phyloP scores from a whole-genome alignment of 2,888 invertebrate genomes.

The Poecilus cupreus region DNA sequence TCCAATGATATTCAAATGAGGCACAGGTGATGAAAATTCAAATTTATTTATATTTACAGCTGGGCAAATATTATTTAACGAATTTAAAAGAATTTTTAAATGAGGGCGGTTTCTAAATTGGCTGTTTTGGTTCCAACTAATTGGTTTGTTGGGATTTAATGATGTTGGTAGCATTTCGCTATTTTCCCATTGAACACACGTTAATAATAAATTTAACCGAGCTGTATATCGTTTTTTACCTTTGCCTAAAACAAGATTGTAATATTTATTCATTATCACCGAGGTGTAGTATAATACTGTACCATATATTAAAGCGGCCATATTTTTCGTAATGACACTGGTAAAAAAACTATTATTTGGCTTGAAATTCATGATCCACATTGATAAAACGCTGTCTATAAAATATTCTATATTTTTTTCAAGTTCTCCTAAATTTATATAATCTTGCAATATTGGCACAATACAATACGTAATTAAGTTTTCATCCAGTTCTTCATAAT shows the following conservation, averaged over 20 bases:
- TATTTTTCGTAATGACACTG: conserved; percentile 45
- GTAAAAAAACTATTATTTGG: conserved; percentile 13
- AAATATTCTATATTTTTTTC: conserved; percentile 66
- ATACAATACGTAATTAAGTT: conserved; percentile 66
- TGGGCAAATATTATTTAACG: conserved; percentile 18
- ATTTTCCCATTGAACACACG: conserved; percentile 70
- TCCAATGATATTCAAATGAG: conserved; percentile 70
- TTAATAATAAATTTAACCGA: conserved; percentile 70
- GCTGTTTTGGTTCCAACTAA: conserved; percentile 43
- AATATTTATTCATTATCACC: not conserved
- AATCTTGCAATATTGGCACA: conserved; percentile 63
- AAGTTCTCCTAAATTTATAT: conserved; percentile 63
- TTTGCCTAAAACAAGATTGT: conserved; percentile 66
- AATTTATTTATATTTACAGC: conserved; percentile 20
- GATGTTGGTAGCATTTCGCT: conserved; percentile 66
- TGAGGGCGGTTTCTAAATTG: conserved; percentile 44
- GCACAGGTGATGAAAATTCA: conserved; percentile 63
- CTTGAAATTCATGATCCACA: conserved; percentile 70
- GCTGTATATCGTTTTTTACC: conserved; percentile 62
- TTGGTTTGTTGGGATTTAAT: not conserved
- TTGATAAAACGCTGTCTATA: conserved; percentile 69
- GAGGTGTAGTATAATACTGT: not conserved
- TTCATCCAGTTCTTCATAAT: conserved; percentile 65
- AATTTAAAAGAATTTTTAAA: conserved; percentile 27
- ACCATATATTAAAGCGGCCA: conserved; percentile 35